Conservation (phyloP, 2,113 vertebrate genomes). For the Megalops atlanticus region DNA sequence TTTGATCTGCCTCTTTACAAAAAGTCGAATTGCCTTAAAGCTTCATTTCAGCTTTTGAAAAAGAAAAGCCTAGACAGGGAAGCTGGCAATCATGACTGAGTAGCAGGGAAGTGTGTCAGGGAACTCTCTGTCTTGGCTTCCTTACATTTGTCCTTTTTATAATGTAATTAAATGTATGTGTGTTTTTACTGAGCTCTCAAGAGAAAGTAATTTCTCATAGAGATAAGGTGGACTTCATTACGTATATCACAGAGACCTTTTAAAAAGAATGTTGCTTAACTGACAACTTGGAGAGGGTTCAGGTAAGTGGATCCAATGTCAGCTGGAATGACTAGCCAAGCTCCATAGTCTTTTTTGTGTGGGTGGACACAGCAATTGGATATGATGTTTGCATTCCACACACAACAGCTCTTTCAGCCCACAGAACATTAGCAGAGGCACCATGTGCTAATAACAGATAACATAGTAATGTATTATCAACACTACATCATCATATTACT, state of each 20-base stretch:
- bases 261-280: neutral
- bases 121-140: too few species aligned
- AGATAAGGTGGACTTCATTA: neutral
- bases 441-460: neutral
- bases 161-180: neutral
- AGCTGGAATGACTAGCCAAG: neutral
- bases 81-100: neutral
- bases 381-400: constrained; percentile 9
- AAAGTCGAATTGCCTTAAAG: too few species aligned
- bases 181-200: neutral
- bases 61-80: neutral
- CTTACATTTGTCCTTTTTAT: neutral
- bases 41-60: too few species aligned
- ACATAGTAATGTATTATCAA: too few species aligned
- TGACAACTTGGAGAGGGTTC: neutral
- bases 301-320: constrained; percentile 1
- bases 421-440: constrained; percentile 18
- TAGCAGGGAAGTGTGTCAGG: too few species aligned
- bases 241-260: neutral
- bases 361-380: constrained; percentile 25
- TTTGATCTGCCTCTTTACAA: too few species aligned
- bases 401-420: constrained; percentile 29
- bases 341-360: neutral
- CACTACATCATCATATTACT: neutral
- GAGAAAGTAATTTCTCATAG: neutral